Conservation (phyloP, 2,888 invertebrate species). For the Elegia similella region DNA sequence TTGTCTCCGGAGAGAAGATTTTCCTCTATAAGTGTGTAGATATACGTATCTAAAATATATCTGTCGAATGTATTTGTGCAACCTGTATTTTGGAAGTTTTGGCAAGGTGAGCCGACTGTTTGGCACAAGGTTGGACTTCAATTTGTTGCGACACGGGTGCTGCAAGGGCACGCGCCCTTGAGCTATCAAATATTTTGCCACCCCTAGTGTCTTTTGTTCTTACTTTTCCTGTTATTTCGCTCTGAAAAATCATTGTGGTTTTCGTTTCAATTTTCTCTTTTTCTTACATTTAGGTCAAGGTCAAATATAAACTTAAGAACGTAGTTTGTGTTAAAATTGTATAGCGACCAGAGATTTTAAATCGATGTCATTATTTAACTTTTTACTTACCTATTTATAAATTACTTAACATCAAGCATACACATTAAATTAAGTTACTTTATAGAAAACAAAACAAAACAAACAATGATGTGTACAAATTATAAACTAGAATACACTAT, state of each 20-base stretch:
- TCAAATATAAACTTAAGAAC: too few species aligned
- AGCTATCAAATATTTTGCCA: neutral
- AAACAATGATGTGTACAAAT: too few species aligned
- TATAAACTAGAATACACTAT: too few species aligned
- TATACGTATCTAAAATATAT: neutral
- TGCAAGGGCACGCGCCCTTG: slow-evolving; percentile 9
- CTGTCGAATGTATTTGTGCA: neutral
- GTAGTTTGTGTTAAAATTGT: too few species aligned
- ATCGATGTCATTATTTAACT: too few species aligned
- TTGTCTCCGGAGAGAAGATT: slow-evolving; percentile 4
- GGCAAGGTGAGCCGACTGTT: slow-evolving; percentile 42
- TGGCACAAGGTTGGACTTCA: slow-evolving; percentile 41
- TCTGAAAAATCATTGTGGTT: neutral
- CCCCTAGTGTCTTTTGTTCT: neutral
- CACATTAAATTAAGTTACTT: too few species aligned
- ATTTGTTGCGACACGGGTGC: slow-evolving; percentile 5
- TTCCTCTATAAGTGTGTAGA: neutral
- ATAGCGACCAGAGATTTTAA: too few species aligned
- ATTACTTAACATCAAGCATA: too few species aligned
- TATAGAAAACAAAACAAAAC: too few species aligned
- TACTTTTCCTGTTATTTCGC: neutral
- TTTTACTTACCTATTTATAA: too few species aligned
- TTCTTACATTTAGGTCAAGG: neutral
- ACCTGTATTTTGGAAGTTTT: slow-evolving; percentile 29
- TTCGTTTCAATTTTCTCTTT: neutral